Base-by-base conservation (phyloP, 2,888 invertebrate genomes). In the Auanema freiburgensis region DNA sequence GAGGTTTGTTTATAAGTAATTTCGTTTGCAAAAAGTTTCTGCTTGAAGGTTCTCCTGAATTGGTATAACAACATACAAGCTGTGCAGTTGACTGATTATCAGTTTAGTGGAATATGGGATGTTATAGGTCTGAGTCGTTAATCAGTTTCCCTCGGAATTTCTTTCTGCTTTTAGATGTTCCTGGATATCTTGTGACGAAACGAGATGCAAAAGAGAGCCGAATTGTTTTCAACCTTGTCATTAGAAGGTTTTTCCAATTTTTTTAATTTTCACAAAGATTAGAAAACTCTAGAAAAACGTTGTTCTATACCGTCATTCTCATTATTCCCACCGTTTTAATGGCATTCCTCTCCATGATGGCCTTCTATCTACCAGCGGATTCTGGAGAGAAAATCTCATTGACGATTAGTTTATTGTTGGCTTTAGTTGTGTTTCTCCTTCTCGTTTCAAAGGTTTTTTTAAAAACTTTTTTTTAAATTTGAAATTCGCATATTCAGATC, bases 241-340 rank as follows among this genome's bases (percentile, higher is more conserved):
- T 81, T 44, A 50, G 81, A 52, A 69, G 79, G 77, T 74, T 25
- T 2, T 12, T 1, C 41, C 1, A 23, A 3, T 21, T 5, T 57
- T n/a, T n/a, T 25, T 10, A 10, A 3, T 3, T 42, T 21, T 44
- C 54, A 16, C 11, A 14, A 18, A 24, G 49, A 57, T 8, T n/a
- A 46, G 41, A 24, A n/a, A n/a, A n/a, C 33, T 33, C 33, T 53
- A 76, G 98, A 76, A 98, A 99, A 87, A 97, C 98, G 3, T 88
- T 98, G 63, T 98, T 98, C 88, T 98, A 99, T 87, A 98, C 98
- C 4, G 96, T 98, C 79, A 98, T 99, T 87, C 90, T 99, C 86
- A 97, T 98, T 84, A 89, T 98, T 79, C 98, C 98, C 44, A 97
- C 97, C 50, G 96, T 99, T 69, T 88, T 98, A 76, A 98, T 99